Evolutionary conservation across 2,113 vertebrate species (phyloP), one percentile per base, ranked within the genome.

Genomic region (Rhabdomys dilectus): DNA sequence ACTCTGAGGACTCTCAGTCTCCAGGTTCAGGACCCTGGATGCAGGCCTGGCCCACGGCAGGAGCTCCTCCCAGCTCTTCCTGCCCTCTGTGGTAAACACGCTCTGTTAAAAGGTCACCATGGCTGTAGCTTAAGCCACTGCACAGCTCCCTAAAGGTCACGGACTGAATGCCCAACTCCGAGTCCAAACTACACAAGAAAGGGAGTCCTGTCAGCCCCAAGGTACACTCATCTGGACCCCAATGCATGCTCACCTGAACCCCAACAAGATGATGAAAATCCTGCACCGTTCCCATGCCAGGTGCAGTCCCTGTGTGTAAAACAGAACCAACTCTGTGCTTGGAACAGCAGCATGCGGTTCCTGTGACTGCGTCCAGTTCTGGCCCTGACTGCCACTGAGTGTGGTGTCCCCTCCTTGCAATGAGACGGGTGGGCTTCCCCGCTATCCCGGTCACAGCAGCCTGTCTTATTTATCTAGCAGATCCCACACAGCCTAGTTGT

Each of bases 381-480:
- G 73, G 48, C 48, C 81, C 86, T 36, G 11, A 51, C 56, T 7
- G 8, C 39, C 36, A 42, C 45, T 6, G 13, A 56, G 78, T 0
- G 3, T 12, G 17, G 36, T 0, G 7, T 62, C 70, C 64, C 2
- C 58, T 12, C 36, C 72, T 66, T 29, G 5, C 0, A 0, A 48
- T 42, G 2, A 51, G 36, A 4, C 2, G 16, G 62, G 68, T 76
- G 72, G 64, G 26, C 81, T 92, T 72, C 82, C 73, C 31, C 3
- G 22, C 7, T 26, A 81, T 12, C 64, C 75, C 53, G 11, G 53
- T 24, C 60, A 58, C 56, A 85, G 64, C 15, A 81, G 70, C 56
- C 72, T 60, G 16, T 77, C 70, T 95, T 66, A 91, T 58, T 94
- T 88, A 84, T 53, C 75, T 29, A 51, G 75, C n/a, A 60, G 68